These are phyloP conservation scores for Trachelus tabidus DNA, from an alignment of 2,888 invertebrate genomes.

Conservation along the genomic window DNA sequence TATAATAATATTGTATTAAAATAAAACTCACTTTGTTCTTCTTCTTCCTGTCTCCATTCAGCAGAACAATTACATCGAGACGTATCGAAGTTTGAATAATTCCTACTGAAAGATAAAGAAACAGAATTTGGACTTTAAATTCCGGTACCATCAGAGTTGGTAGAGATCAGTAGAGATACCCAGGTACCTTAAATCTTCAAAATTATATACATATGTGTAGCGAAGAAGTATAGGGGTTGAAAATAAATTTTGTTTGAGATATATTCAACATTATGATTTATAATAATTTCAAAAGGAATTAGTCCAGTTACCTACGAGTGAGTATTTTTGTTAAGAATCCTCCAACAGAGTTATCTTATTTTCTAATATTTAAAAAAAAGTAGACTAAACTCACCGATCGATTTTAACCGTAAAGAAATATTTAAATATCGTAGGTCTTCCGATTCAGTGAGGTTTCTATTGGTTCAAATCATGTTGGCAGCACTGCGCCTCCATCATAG, in stretches of 20 bases:
- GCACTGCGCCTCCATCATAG: background rate
- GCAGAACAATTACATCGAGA: background rate
- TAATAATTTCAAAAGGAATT: background rate
- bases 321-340: background rate
- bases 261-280: background rate
- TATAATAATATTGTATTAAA: conserved; percentile 58
- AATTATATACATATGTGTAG: no score
- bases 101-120: no score
- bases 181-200: no score
- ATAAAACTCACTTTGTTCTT: background rate
- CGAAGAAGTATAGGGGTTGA: no score
- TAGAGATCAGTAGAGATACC: no score
- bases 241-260: background rate
- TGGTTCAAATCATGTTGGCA: background rate
- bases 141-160: no score
- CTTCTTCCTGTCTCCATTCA: background rate
- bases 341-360: background rate
- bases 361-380: background rate
- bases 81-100: background rate
- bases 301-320: background rate
- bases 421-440: background rate
- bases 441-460: background rate
- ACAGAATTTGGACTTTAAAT: background rate
- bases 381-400: background rate
- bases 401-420: background rate